Base-by-base conservation (phyloP, 2,888 invertebrate genomes). In the Torymus texanus region DNA sequence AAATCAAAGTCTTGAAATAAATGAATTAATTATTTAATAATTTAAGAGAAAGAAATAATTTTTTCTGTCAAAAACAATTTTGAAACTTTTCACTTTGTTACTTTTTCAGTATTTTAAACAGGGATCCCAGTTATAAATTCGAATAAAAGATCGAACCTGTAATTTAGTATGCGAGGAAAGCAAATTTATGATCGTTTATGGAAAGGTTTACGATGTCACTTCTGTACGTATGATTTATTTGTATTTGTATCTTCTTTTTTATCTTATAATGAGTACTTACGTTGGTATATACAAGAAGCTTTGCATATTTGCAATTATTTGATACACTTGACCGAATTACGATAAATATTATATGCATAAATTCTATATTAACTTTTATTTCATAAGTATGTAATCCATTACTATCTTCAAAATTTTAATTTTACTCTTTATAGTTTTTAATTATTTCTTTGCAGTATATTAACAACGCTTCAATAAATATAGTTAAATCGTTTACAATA, bases 121-220 rank as follows among this genome's bases (percentile, higher is more conserved):
- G 41, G 10, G 41, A 41, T 41, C 41, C 5, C 41, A 41, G 8
- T 41, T 41, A 8, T 8, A 41, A 41, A 41, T 41, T 41, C 41
- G 10, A 41, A 8, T 41, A 41, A 41, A 8, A 41, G 41, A 41
- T 41, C 41, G 41, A 41, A 41, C 41, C 41, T 41, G 21, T 62
- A 21, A 62, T 62, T 62, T 62, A 62, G 29, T 62, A 13, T 24
- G 29, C 4, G 21, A 62, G 10, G 21, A 29, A 24, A 24, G 12
- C 29, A 12, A 62, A 62, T 24, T 62, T 59, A 59, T 59, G 21
- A 24, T 14, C 24, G 13, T 62, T 24, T 62, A 62, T 24, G 14
- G 62, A 62, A n/a, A 62, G 11, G 24, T 62, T 62, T 62, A 62
- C 62, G 62, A 62, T 24, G n/a, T 24, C 29, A 13, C 12, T 24